Evolutionary conservation across 2,888 invertebrate genomes (phyloP).

Genomic region (Athetis lepigone): DNA sequence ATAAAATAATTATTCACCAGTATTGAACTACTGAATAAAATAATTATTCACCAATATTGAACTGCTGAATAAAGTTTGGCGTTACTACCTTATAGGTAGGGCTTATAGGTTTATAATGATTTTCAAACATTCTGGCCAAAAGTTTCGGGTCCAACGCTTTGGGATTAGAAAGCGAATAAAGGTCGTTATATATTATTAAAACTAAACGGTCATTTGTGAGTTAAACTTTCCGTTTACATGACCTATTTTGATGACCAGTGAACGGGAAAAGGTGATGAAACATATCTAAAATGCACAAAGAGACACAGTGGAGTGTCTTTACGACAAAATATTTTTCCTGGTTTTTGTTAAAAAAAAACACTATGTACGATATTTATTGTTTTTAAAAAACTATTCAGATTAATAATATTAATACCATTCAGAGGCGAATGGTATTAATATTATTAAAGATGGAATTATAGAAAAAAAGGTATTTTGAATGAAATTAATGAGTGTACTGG

Average conservation of each 20-base stretch:
- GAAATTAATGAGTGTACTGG: too few relatives aligned
- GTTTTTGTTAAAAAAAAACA: too few relatives aligned
- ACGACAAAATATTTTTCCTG: too few relatives aligned
- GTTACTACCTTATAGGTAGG: background rate
- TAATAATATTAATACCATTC: too few relatives aligned
- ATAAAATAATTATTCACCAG: constrained; percentile 8
- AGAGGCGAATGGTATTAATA: too few relatives aligned
- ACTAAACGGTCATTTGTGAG: constrained; percentile 17
- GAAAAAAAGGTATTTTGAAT: too few relatives aligned
- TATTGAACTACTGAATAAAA: background rate
- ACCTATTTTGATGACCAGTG: background rate
- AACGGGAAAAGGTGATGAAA: too few relatives aligned
- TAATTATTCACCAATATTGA: constrained; percentile 11
- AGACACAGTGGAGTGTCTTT: too few relatives aligned
- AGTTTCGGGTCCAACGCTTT: constrained; percentile 34
- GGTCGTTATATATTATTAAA: constrained; percentile 4
- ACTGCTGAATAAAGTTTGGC: background rate
- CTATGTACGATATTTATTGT: too few relatives aligned
- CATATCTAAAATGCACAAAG: too few relatives aligned
- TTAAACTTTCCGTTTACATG: background rate
- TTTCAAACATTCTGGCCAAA: constrained; percentile 23
- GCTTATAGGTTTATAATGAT: constrained; percentile 27
- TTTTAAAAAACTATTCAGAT: too few relatives aligned
- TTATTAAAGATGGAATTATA: too few relatives aligned
- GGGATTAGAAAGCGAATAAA: constrained; percentile 18